phyloP scores from a whole-genome alignment of 2,797 vertebrate species.

The Sphaeramia orbicularis region DNA sequence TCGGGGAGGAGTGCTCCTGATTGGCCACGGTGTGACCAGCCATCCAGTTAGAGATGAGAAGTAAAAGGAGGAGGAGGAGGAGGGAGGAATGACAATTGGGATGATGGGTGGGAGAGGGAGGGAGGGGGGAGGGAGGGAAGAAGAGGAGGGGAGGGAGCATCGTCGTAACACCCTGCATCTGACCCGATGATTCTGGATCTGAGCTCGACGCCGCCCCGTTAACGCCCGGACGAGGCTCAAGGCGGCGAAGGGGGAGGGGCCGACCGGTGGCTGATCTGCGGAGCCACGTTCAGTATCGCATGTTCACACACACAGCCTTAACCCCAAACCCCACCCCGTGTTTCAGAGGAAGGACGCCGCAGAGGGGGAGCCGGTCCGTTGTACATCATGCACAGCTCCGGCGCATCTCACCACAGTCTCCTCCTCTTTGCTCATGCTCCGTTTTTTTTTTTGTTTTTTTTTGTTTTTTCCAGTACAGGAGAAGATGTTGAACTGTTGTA shows the following conservation, averaged over 20 bases:
- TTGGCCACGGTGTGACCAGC: constrained; percentile 42
- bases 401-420: constrained; percentile 26
- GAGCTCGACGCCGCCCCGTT: constrained; percentile 43
- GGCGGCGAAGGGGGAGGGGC: constrained; percentile 14
- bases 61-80: constrained; percentile 13
- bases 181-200: constrained; percentile 62
- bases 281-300: constrained; percentile 59
- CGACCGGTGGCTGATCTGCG: constrained; percentile 14
- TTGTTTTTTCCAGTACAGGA: constrained; percentile 17
- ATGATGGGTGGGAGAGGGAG: constrained; percentile 16
- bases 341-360: constrained; percentile 48
- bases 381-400: constrained; percentile 33
- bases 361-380: constrained; percentile 42
- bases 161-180: constrained; percentile 53
- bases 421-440: constrained; percentile 35
- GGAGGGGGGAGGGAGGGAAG: constrained; percentile 5
- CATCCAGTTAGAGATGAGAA: constrained; percentile 50
- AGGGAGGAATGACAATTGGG: constrained; percentile 43
- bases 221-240: constrained; percentile 49
- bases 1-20: constrained; percentile 97
- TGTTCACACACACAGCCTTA: constrained; percentile 77
- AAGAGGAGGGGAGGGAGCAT: constrained; percentile 10
- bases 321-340: constrained; percentile 36
- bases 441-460: background rate
- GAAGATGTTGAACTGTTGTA: constrained; percentile 31